phyloP scores from a whole-genome alignment of 1,140 invertebrate genomes.

The Psilanteris sp. region DNA sequence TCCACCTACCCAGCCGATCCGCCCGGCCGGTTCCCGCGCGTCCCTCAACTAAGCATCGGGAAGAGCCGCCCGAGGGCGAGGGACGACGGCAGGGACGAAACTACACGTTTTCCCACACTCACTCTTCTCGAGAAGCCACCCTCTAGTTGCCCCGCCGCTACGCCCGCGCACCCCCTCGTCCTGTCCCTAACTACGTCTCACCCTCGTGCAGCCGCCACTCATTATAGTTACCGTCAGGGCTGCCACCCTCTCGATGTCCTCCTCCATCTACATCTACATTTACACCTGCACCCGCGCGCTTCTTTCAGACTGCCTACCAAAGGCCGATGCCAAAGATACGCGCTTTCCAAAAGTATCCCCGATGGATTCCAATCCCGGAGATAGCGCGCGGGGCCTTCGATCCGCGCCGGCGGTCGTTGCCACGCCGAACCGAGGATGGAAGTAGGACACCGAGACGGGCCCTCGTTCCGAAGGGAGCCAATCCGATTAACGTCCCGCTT shows the following conservation, averaged over 20 bases:
- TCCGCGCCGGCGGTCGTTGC: neutral
- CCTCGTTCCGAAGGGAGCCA: conserved; percentile 9
- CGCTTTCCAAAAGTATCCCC: conserved; percentile 37
- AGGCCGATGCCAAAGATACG: conserved; percentile 35
- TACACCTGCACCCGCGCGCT: conserved; percentile 47
- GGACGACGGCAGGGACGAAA: conserved; percentile 38
- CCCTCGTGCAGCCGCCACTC: conserved; percentile 70
- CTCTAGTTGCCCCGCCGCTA: conserved; percentile 48
- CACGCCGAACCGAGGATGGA: neutral
- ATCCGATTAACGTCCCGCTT: conserved; percentile 21
- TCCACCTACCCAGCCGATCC: conserved; percentile 30
- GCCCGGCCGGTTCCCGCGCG: conserved; percentile 8
- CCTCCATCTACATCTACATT: conserved; percentile 53
- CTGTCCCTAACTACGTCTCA: conserved; percentile 62
- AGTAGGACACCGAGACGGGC: conserved; percentile 25
- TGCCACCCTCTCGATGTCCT: conserved; percentile 65
- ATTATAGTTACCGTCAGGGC: conserved; percentile 73
- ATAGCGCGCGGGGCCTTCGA: conserved; percentile 5
- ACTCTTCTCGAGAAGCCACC: conserved; percentile 59
- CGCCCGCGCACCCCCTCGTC: conserved; percentile 51
- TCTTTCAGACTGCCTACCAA: conserved; percentile 4
- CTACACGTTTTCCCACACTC: conserved; percentile 68
- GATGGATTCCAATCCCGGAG: conserved; percentile 2
- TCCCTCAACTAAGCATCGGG: conserved; percentile 47
- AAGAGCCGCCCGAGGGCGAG: conserved; percentile 45